phyloP scores from a whole-genome alignment of 2,888 invertebrate genomes.

The Scaptomyza parva region DNA sequence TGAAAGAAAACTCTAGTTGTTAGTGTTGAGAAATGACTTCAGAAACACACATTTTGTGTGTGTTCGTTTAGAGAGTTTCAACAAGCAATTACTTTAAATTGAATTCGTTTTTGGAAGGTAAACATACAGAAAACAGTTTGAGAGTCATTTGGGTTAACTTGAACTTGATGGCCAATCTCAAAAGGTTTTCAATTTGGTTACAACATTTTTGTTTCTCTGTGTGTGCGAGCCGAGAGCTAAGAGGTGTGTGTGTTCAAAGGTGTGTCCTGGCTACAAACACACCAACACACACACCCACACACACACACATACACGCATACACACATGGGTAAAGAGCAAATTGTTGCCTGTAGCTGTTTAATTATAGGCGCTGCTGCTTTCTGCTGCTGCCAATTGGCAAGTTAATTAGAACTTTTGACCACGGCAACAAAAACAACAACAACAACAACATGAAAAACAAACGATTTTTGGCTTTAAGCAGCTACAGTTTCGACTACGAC shows the following conservation, averaged over 20 bases:
- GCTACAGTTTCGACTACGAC: slow-evolving; percentile 45
- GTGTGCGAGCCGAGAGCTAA: not conserved
- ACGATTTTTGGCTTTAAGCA: slow-evolving; percentile 49
- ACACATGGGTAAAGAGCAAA: not conserved
- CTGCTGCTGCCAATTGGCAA: slow-evolving; percentile 66
- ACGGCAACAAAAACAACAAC: slow-evolving; percentile 16
- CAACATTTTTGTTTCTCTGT: not conserved
- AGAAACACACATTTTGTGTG: no score
- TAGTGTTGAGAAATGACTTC: no score
- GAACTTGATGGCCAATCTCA: not conserved
- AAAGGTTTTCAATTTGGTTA: not conserved
- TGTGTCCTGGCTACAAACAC: slow-evolving; percentile 35
- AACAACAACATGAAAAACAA: slow-evolving; percentile 8
- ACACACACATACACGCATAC: not conserved
- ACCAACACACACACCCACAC: slow-evolving; percentile 9
- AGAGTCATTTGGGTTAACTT: not conserved
- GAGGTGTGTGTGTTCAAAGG: slow-evolving; percentile 29
- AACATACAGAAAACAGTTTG: not conserved
- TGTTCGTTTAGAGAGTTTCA: no score
- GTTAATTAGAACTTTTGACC: slow-evolving; percentile 65
- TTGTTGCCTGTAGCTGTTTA: slow-evolving; percentile 49
- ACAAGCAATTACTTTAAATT: not conserved
- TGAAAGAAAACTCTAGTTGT: not conserved
- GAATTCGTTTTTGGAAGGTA: not conserved
- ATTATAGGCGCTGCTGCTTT: slow-evolving; percentile 48